Base-by-base conservation (phyloP, 2,888 invertebrate species). In the Timema podura region DNA sequence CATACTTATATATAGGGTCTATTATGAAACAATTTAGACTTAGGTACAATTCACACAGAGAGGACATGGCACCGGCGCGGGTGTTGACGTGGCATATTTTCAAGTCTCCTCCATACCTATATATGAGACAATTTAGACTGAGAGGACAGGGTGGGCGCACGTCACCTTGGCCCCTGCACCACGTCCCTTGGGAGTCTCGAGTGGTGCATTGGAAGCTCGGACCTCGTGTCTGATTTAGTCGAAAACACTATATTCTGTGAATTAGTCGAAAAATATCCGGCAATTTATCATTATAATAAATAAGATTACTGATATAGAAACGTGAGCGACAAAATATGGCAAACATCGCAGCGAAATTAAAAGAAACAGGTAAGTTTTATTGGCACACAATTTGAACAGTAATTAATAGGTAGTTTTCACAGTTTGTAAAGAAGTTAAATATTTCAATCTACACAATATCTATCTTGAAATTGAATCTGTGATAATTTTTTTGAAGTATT, bases 401-500 rank as follows among this genome's bases (percentile, higher is more conserved):
- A 30, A 2, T 30, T 30, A 30, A 3, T 30, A 30, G 30, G 30
- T 57, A 9, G 5, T 16, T 57, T 57, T n/a, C 15, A 15, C 8
- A 7, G 30, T 13, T 16, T 30, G 15, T 6, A 11, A 13, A 61
- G 11, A 65, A 13, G 5, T 15, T 45, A 2, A 16, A 15, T 7
- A 5, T 8, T 30, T 48, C 10, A 16, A 16, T 67, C 9, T 7
- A 6, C n/a, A 6, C 67, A 67, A 9, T 67, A 67, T 67, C 49
- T 67, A 6, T 49, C 30, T 51, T 67, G 67, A 15, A 30, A 51
- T 49, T 48, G 67, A 67, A 67, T 67, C 6, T 48, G 51, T 6
- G 67, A 10, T 6, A 5, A 7, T 13, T 51, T 30, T 49, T 67
- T 48, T 15, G 30, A 67, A 67, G 51, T 67, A 67, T 30, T 67